Conservation (phyloP, 2,113 vertebrate genomes). For the Oreochromis spilurus region DNA sequence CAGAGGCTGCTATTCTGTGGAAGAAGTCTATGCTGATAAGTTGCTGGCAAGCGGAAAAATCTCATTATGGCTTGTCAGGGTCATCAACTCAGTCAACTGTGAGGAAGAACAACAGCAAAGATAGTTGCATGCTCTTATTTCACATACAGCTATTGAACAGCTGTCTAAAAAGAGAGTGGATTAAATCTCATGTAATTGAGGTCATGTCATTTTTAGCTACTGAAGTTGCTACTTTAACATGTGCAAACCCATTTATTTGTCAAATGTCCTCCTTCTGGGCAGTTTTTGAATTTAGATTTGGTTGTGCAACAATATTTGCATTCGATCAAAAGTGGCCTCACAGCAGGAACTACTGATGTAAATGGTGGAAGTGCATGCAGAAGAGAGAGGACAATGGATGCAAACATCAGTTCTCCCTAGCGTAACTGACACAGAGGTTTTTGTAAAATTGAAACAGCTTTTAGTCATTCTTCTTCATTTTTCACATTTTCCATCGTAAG, state of each 20-base stretch:
- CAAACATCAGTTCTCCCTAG: neutral
- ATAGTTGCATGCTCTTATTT: neutral
- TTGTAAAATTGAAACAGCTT: neutral
- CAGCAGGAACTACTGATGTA: neutral
- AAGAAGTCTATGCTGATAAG: slow-evolving; percentile 26
- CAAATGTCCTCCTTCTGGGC: neutral
- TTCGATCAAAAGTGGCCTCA: neutral
- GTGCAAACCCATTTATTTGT: neutral
- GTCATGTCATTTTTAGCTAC: neutral
- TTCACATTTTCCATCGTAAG: neutral
- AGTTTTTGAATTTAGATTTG: neutral
- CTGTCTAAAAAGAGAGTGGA: neutral
- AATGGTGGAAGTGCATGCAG: neutral
- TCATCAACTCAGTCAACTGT: neutral
- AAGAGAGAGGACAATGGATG: neutral
- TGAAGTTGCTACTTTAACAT: neutral
- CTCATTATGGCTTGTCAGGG: neutral
- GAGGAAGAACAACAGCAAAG: neutral
- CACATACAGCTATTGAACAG: neutral
- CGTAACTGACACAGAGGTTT: neutral
- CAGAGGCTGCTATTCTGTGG: neutral
- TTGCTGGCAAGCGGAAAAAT: slow-evolving; percentile 19
- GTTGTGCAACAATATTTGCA: neutral
- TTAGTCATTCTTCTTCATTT: neutral
- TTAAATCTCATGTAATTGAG: neutral